Base-by-base conservation (phyloP, 2,797 vertebrate species). In the Platyrinchus mystaceus region DNA sequence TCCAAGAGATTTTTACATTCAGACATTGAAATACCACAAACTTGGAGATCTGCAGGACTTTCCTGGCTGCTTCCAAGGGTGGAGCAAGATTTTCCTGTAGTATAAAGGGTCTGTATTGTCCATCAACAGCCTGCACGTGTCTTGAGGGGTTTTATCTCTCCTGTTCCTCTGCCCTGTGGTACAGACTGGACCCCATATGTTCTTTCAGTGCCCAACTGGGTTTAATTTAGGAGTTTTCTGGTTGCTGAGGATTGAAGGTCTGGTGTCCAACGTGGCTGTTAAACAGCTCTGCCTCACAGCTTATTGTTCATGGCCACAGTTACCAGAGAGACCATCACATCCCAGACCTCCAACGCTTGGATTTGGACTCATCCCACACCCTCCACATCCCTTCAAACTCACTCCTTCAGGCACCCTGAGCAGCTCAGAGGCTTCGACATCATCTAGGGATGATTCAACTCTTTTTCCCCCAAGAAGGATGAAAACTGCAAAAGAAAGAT, bases 1-100 rank as follows among this genome's bases (percentile, higher is more conserved):
- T 97, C 90, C 90, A 64, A 82, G 94, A 94, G 69, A 73, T 66
- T 94, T 95, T 88, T 91, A 43, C 77, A 47, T 69, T 46, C 73
- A 94, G 89, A 39, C 78, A 94, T 46, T 91, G 62, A 91, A 84
- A 16, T 14, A n/a, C 8, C 2, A 2, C 6, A 34, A 62, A 4
- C 28, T 23, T 84, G 24, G 63, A 82, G 62, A 47, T 14, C 14
- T 77, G 44, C 56, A 80, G 75, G 64, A 43, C 83, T 59, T 66
- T 15, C 69, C 44, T 44, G 49, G 7, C 14, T 53, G 23, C 49
- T 68, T 56, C 19, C 36, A 44, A 28, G 13, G 43, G 36, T 2
- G 8, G 7, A 43, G 24, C 23, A 16, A 39, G 63, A 19, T 18
- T 49, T 68, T 8, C 24, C 43, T 18, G 30, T 12, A 1, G 10